A percentile compares a stretch with the other conserved stretches of the same genome.
Conservation (phyloP, 2,888 invertebrate species). For the Cylindroiulus punctatus region DNA sequence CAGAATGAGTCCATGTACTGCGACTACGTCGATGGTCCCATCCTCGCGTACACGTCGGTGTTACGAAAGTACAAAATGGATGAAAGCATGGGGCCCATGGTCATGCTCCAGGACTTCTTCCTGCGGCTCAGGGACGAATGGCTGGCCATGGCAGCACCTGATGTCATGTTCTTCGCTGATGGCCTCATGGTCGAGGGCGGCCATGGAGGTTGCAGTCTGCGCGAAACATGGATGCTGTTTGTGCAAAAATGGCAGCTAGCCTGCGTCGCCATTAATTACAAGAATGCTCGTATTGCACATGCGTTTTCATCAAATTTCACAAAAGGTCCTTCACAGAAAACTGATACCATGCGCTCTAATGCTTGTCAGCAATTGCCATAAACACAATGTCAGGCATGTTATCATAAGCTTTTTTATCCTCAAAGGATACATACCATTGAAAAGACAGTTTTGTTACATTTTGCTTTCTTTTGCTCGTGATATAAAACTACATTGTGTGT, state of each 20-base stretch:
- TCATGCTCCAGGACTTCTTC: slow-evolving; percentile 63
- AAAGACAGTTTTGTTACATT: too few species aligned
- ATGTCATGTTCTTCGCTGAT: slow-evolving; percentile 63
- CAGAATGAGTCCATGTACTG: slow-evolving; percentile 63
- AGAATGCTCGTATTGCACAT: not conserved
- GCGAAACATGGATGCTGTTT: not conserved
- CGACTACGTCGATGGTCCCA: slow-evolving; percentile 63
- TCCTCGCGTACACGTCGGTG: slow-evolving; percentile 59
- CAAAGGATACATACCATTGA: too few species aligned
- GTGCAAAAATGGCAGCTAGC: not conserved
- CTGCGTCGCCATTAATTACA: not conserved
- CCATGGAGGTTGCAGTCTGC: too few species aligned
- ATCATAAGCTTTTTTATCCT: too few species aligned
- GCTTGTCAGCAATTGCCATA: not conserved
- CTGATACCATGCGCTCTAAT: not conserved
- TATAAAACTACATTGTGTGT: too few species aligned
- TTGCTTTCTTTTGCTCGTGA: too few species aligned
- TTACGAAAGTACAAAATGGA: slow-evolving; percentile 60
- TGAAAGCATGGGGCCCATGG: slow-evolving; percentile 58
- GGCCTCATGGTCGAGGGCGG: not conserved
- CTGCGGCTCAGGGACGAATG: slow-evolving; percentile 60
- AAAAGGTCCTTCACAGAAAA: not conserved
- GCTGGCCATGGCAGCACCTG: slow-evolving; percentile 62
- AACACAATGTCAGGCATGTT: too few species aligned
- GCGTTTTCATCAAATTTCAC: not conserved